Evolutionary conservation across 2,113 vertebrate genomes (phyloP), one percentile per base, ranked within the genome.

Genomic region (Mus pahari): DNA sequence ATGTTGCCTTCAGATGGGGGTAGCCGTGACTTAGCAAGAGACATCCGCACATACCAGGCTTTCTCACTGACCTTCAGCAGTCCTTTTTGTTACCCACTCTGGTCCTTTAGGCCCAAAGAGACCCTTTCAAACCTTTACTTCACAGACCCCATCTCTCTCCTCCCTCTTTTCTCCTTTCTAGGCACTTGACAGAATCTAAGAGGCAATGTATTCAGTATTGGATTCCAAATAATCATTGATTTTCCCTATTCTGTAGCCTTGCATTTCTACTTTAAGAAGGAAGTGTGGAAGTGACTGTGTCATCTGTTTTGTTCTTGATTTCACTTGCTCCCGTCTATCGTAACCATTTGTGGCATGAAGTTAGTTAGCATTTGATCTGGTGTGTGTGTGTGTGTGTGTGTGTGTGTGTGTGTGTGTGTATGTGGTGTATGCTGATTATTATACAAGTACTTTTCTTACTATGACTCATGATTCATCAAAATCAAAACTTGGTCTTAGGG

Each of bases 401-500:
- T 42, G 1, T 83, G 36, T 11, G 4, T 68, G 1, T 33, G 31
- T n/a, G 45, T 48, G 45, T n/a, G n/a, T 48, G 45, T 48, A 48
- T 48, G 48, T 48, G 48, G 48, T 48, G 48, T 48, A 48, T 48
- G 48, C 48, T 48, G 48, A 7, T 91, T 86, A 50, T 78, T 75
- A 31, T 24, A 2, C 50, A 86, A 93, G 45, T 84, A 20, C 13
- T 87, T 95, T 93, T 93, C n/a, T 74, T 89, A n/a, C 73, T 89
- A 58, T 86, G 45, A 45, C 0, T 84, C 48, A 20, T 70, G 39
- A 90, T 36, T 42, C 70, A 68, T 39, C 48, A 45, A 75, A 36
- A 79, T 94, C 39, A 26, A 78, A 58, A 26, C 45, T 42, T 12
- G 64, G 9, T 92, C 1, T 75, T 50, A 81, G 78, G 48, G n/a